phyloP scores from a whole-genome alignment of 2,113 vertebrate genomes.

The Axis porcinus region DNA sequence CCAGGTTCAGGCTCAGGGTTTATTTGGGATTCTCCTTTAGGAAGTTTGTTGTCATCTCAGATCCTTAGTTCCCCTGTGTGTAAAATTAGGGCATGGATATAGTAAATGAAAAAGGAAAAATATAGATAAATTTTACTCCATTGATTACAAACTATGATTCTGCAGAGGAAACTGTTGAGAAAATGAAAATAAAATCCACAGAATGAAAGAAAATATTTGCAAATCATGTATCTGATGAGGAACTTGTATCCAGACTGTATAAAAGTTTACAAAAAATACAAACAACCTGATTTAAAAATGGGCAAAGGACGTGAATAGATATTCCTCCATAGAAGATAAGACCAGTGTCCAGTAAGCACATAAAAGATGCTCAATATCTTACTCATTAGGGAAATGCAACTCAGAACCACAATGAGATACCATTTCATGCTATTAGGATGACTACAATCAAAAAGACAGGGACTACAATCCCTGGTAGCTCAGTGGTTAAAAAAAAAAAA shows the following conservation, averaged over 20 bases:
- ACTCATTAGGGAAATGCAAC: neutral
- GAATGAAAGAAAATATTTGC: neutral
- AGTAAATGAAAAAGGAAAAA: neutral
- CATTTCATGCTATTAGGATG: neutral
- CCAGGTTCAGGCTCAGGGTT: neutral
- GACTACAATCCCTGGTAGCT: neutral
- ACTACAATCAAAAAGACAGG: neutral
- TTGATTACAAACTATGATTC: neutral
- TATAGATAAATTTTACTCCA: neutral
- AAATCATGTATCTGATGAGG: neutral
- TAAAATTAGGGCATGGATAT: neutral
- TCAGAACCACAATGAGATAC: neutral
- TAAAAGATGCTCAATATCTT: neutral
- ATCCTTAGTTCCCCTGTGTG: neutral
- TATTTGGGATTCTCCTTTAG: neutral
- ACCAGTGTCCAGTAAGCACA: neutral
- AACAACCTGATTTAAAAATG: neutral
- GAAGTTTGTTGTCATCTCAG: neutral
- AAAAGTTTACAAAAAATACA: neutral
- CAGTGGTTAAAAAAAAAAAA: neutral
- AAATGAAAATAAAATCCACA: neutral
- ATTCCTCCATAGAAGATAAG: neutral
- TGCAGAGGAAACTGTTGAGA: neutral
- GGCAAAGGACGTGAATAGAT: neutral
- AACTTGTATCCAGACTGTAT: neutral